Evolutionary conservation across 2,113 vertebrate species (phyloP), one percentile per base, ranked within the genome.

Genomic region (Stigmatopora argus): DNA sequence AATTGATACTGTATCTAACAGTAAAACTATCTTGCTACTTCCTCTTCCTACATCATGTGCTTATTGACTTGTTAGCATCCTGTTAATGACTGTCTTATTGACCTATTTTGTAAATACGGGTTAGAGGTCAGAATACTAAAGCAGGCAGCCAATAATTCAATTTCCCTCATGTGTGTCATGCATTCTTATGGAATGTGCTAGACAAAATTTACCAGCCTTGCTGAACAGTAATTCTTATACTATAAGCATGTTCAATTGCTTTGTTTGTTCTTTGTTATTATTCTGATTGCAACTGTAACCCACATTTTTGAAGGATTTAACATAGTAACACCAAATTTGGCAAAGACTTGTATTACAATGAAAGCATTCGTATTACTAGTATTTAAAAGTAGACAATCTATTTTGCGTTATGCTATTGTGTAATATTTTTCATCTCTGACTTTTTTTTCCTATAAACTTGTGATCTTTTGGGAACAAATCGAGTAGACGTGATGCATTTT

Each of bases 401-500:
- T 19, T 51, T 51, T n/a, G 23, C 23, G 21, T 23, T 13, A 11
- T 5, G 19, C 21, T 21, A 23, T 53, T 52, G 19, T 52, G 51
- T 46, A 14, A 14, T 46, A 46, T 46, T 46, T 15, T 12, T 7
- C 38, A 41, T 41, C 38, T 41, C 38, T 41, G 38, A 5, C 9
- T 41, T 41, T 41, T 8, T 41, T 41, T 41, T 41, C n/a, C 26
- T 31, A 31, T 31, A 3, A 31, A 31, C 26, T 31, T 31, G 26
- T 31, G 26, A 31, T 31, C 26, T 31, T 31, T 31, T 31, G 26
- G 26, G 26, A 31, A 31, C 26, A 47, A 4, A 77, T 78, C 62
- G 69, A 83, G 76, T 52, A 68, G 63, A 66, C 23, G 10, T 45
- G 58, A 62, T 64, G 14, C 14, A 52, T 71, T 69, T 77, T 51